A percentile compares a stretch with the other conserved stretches of the same genome.
Conservation (phyloP, 2,113 vertebrate genomes). For the Crotalus horridus region DNA sequence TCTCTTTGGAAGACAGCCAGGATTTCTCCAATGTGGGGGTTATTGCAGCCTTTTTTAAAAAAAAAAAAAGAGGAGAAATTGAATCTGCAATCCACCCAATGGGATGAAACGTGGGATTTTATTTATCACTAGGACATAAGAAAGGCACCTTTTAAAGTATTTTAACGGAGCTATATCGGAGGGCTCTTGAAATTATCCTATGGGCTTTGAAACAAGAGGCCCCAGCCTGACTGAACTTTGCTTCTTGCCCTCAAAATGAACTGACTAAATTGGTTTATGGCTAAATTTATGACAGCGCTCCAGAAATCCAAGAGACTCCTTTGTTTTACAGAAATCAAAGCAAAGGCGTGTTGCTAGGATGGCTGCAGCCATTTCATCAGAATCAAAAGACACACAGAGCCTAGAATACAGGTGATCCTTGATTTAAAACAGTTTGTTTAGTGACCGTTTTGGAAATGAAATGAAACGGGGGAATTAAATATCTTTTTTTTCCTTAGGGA, state of each 20-base stretch:
- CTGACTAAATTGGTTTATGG: background rate
- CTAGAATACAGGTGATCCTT: no score
- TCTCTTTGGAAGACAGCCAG: background rate
- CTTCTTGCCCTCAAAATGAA: background rate
- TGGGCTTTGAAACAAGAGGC: background rate
- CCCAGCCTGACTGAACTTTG: background rate
- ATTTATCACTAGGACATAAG: background rate
- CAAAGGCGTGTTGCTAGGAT: background rate
- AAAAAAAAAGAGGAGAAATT: accelerated
- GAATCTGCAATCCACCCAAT: background rate
- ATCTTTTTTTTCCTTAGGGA: background rate
- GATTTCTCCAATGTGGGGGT: background rate
- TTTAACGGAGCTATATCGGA: background rate
- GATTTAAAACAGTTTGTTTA: background rate
- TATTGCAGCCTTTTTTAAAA: background rate
- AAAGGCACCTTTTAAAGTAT: background rate
- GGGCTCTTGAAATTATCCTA: background rate
- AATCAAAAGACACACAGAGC: background rate
- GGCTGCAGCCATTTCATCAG: background rate
- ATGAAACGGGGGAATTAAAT: background rate
- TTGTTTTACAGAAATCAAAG: background rate
- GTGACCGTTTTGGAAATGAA: background rate
- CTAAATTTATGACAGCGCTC: background rate
- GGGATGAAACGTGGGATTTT: background rate
- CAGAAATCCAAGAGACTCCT: background rate